These are phyloP conservation scores for Nyctereutes procyonoides DNA, from an alignment of 2,113 vertebrate genomes.

Conservation along the genomic window DNA sequence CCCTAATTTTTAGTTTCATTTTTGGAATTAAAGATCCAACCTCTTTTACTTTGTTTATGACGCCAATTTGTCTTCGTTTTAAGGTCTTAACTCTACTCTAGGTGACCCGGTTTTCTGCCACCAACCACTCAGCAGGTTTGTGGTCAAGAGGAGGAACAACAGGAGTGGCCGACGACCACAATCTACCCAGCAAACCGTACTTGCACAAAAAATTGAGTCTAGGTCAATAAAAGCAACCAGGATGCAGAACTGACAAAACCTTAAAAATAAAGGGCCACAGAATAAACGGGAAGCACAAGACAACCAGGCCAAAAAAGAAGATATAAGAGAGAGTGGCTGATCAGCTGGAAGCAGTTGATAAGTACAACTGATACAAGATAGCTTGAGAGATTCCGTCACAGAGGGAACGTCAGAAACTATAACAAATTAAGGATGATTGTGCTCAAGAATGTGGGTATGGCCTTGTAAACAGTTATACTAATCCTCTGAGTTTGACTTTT, in stretches of 20 bases:
- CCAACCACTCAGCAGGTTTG: not conserved
- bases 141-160: not conserved
- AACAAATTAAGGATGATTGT: not conserved
- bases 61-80: not conserved
- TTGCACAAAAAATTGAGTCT: not conserved
- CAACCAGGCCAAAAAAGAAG: not conserved
- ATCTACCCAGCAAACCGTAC: not conserved
- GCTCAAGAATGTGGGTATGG: not conserved
- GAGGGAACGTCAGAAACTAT: not conserved
- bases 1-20: not conserved
- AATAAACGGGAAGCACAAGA: not conserved
- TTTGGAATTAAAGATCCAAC: not conserved
- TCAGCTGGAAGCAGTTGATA: not conserved
- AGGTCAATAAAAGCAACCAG: not conserved
- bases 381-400: not conserved
- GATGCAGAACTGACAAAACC: not conserved
- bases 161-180: not conserved
- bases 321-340: not conserved
- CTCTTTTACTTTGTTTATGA: not conserved
- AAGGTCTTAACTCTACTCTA: slow-evolving; percentile 5
- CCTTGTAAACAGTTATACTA: slow-evolving; percentile 1
- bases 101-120: not conserved
- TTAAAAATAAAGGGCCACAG: not conserved
- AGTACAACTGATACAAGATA: not conserved
- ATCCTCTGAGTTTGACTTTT: not conserved